A percentile compares a stretch with the other conserved stretches of the same genome.
Evolutionary conservation across 2,113 vertebrate species (phyloP).

Genomic region (Muntiacus muntjak): DNA sequence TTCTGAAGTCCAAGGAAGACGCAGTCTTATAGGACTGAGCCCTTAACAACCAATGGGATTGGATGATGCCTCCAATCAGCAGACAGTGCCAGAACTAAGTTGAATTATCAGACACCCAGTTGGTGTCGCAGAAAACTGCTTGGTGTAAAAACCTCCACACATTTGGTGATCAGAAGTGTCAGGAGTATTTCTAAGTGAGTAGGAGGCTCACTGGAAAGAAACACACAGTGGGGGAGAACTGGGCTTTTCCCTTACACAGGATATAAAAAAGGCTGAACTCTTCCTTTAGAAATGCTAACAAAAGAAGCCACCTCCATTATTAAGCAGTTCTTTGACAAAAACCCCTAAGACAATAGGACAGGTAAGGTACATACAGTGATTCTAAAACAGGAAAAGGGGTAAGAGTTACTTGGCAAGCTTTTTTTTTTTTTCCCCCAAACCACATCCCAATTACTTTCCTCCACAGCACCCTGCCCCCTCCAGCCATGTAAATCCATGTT

Average conservation of each 20-base stretch:
- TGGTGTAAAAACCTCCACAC: neutral
- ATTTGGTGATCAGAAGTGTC: neutral
- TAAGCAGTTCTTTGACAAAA: neutral
- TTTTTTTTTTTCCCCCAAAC: neutral
- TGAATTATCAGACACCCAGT: neutral
- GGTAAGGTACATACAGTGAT: neutral
- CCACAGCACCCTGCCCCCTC: accelerated
- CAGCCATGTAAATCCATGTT: neutral
- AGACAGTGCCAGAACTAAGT: neutral
- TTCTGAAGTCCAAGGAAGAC: neutral
- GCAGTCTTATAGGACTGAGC: neutral
- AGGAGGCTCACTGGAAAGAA: neutral
- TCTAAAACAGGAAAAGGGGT: neutral
- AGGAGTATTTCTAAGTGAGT: neutral
- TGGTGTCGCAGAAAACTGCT: neutral
- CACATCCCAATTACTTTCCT: neutral
- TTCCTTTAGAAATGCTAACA: neutral
- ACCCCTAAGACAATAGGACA: neutral
- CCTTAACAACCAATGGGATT: neutral
- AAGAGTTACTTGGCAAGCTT: neutral
- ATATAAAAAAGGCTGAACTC: neutral
- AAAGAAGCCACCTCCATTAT: neutral
- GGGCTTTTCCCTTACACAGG: neutral
- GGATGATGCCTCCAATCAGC: neutral
- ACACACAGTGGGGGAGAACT: neutral